A percentile compares a stretch with the other conserved stretches of the same genome.
phyloP scores from a whole-genome alignment of 1,140 invertebrate genomes.

The Hermetia illucens region DNA sequence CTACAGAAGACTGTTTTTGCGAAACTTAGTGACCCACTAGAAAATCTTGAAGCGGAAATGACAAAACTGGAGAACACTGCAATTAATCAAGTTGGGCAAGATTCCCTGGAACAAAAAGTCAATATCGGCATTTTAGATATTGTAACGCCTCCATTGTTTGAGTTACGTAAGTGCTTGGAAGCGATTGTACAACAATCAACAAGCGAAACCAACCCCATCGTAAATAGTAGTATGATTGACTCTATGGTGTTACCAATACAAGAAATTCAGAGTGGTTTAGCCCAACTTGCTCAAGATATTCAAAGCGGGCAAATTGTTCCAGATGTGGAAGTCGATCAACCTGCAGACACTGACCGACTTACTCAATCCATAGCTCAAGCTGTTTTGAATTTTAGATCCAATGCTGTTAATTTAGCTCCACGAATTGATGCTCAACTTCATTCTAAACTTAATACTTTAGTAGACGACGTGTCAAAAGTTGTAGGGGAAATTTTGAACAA shows the following conservation, averaged over 20 bases:
- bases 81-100: conserved; percentile 25
- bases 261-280: conserved; percentile 34
- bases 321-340: conserved; percentile 14
- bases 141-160: conserved; percentile 32
- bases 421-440: conserved; percentile 16
- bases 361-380: conserved; percentile 27
- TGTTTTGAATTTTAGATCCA: conserved; percentile 25
- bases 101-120: conserved; percentile 34
- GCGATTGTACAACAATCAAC: conserved; percentile 22
- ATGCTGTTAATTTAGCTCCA: conserved; percentile 19
- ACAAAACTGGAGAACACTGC: conserved; percentile 31
- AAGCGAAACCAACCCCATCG: conserved; percentile 17
- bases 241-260: conserved; percentile 33
- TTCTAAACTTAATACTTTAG: conserved; percentile 14
- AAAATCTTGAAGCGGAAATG: conserved; percentile 29
- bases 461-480: conserved; percentile 21
- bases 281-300: conserved; percentile 25
- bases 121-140: conserved; percentile 35
- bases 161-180: conserved; percentile 34
- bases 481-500: conserved; percentile 23
- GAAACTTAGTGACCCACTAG: conserved; percentile 32
- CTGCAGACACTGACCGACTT: conserved; percentile 23
- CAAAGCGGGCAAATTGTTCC: conserved; percentile 16
- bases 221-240: conserved; percentile 31
- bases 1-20: conserved; percentile 32